Conservation (phyloP, 1,140 invertebrate species). For the Psix sp. region DNA sequence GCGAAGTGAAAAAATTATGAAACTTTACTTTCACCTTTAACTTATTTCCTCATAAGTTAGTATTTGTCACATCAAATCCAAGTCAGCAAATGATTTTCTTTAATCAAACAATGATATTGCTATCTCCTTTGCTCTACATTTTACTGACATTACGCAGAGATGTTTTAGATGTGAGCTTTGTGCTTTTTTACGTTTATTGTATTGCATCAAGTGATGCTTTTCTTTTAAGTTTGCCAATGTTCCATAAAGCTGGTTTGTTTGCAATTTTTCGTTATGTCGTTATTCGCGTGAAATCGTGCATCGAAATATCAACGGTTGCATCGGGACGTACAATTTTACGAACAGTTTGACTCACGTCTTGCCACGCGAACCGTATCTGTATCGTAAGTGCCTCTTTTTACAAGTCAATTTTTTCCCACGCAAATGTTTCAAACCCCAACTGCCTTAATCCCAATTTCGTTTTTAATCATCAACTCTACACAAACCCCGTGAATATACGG, state of each 20-base stretch:
- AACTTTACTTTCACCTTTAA: too few relatives aligned
- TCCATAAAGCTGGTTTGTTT: slow-evolving; percentile 17
- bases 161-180: too few relatives aligned
- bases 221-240: slow-evolving; percentile 23
- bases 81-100: too few relatives aligned
- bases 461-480: too few relatives aligned
- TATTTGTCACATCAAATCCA: too few relatives aligned
- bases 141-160: too few relatives aligned
- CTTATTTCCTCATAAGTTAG: too few relatives aligned
- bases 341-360: slow-evolving; percentile 9
- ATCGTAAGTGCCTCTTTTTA: background rate
- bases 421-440: too few relatives aligned
- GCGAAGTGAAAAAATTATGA: too few relatives aligned
- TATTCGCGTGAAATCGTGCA: slow-evolving; percentile 8
- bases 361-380: background rate
- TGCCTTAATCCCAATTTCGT: too few relatives aligned
- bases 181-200: slow-evolving; percentile 14
- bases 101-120: too few relatives aligned
- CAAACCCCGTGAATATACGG: background rate
- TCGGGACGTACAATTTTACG: slow-evolving; percentile 5
- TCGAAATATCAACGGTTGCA: slow-evolving; percentile 6
- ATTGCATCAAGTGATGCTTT: slow-evolving; percentile 21
- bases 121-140: too few relatives aligned
- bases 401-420: background rate
- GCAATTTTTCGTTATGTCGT: slow-evolving; percentile 26